Percentiles rank a stretch among this genome's conserved stretches.
phyloP scores from a whole-genome alignment of 2,113 vertebrate genomes.

The Lota lota region DNA sequence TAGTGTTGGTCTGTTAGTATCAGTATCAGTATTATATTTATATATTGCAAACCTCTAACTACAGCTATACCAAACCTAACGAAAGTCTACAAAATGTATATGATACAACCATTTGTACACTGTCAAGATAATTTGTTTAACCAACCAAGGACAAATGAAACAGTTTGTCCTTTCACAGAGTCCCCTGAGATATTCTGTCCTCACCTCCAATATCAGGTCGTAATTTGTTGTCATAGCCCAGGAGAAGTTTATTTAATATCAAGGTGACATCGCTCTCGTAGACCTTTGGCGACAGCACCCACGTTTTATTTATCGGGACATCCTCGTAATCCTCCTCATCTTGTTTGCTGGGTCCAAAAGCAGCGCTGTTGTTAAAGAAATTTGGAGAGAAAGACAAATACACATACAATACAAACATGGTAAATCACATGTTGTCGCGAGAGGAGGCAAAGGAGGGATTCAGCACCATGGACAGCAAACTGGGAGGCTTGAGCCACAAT shows the following conservation, averaged over 20 bases:
- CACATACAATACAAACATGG: no score
- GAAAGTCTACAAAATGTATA: no score
- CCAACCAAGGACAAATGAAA: neutral
- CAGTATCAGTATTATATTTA: no score
- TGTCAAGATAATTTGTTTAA: neutral
- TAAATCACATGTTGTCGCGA: no score
- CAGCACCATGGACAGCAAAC: neutral
- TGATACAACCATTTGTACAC: neutral
- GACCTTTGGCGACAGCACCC: constrained; percentile 94
- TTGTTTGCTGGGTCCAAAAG: constrained; percentile 80
- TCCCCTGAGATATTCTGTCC: constrained; percentile 35
- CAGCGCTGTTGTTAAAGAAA: constrained; percentile 48
- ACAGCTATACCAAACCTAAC: no score
- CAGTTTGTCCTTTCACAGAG: neutral
- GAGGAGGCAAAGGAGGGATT: neutral
- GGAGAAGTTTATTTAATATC: constrained; percentile 90
- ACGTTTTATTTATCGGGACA: constrained; percentile 89
- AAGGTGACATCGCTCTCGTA: constrained; percentile 93
- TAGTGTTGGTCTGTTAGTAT: no score
- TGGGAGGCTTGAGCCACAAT: no score
- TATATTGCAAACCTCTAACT: no score
- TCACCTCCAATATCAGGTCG: constrained; percentile 93
- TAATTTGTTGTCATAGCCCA: constrained; percentile 94
- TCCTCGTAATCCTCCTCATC: constrained; percentile 96
- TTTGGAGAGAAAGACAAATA: neutral